phyloP scores from a whole-genome alignment of 2,113 vertebrate species.

The Vulpes ferrilata region DNA sequence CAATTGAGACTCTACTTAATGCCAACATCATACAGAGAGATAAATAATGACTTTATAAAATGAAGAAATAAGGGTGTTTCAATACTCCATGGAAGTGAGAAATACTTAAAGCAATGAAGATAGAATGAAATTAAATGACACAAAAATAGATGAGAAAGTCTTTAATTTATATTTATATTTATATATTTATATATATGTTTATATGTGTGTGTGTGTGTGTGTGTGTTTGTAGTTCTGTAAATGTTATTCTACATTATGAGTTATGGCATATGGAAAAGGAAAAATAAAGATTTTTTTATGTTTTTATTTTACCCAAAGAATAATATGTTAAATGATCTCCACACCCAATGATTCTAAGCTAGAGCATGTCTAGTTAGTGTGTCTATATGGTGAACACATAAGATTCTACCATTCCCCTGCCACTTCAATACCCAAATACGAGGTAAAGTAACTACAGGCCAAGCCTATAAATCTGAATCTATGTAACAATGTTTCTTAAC shows the following conservation, averaged over 20 bases:
- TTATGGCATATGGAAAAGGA: neutral
- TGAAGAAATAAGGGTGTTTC: neutral
- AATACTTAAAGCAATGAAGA: constrained; percentile 12
- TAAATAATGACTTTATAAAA: neutral
- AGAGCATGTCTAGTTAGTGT: neutral
- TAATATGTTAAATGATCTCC: constrained; percentile 12
- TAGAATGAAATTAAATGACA: neutral
- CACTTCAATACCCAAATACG: constrained; percentile 1
- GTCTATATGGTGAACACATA: neutral
- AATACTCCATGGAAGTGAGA: neutral
- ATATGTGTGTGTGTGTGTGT: too few relatives aligned
- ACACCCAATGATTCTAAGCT: neutral
- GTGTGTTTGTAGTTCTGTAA: neutral
- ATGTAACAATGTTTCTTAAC: neutral
- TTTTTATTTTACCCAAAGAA: constrained; percentile 50
- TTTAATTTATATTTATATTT: neutral
- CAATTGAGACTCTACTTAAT: constrained; percentile 8
- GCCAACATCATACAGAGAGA: neutral
- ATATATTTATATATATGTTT: too few relatives aligned
- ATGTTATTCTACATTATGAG: neutral
- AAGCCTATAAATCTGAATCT: constrained; percentile 37
- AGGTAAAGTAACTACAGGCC: neutral
- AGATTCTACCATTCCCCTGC: neutral
- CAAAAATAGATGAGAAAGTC: neutral
- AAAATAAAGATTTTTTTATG: neutral